Evolutionary conservation across 2,888 invertebrate genomes (phyloP).

Genomic region (Ormyrus pomaceus): DNA sequence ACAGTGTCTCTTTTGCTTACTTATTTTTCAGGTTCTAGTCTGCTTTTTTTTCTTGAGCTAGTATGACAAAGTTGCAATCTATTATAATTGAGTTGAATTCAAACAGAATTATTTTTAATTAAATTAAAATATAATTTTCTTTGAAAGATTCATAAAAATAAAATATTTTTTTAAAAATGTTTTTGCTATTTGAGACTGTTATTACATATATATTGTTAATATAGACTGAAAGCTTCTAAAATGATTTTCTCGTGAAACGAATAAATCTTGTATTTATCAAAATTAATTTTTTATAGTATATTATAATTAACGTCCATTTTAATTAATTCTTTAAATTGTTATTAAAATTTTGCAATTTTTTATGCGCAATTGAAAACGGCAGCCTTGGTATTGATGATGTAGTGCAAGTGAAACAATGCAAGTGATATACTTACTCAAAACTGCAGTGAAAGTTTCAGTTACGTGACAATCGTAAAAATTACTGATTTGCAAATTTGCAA

Average conservation of each 20-base stretch:
- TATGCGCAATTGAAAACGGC: background rate
- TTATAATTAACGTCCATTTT: no score
- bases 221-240: no score
- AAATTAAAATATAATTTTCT: background rate
- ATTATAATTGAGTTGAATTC: no score
- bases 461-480: background rate
- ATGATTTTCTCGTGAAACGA: no score
- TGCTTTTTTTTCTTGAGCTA: background rate
- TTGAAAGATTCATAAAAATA: no score
- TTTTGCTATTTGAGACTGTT: no score
- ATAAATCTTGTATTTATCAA: no score
- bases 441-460: background rate
- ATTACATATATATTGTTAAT: no score
- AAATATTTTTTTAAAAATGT: no score
- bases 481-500: slow-evolving; percentile 22
- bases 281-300: no score
- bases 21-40: background rate
- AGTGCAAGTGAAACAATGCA: background rate
- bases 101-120: background rate
- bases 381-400: background rate
- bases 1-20: slow-evolving; percentile 1
- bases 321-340: no score
- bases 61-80: no score
- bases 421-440: background rate
- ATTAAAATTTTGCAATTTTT: slow-evolving; percentile 11